phyloP scores from a whole-genome alignment of 2,888 invertebrate genomes.

The Esperia sulphurella region DNA sequence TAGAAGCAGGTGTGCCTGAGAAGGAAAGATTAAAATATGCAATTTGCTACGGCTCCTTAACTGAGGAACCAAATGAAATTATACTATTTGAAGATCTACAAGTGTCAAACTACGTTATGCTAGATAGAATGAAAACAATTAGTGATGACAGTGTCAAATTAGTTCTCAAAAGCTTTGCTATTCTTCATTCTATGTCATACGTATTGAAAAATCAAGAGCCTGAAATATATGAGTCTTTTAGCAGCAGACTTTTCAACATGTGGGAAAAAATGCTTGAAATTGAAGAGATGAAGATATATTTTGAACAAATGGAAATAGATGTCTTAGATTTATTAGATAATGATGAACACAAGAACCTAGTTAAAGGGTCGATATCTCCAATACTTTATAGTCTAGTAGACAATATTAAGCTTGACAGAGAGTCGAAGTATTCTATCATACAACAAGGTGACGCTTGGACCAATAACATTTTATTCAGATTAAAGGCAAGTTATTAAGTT shows the following conservation, averaged over 20 bases:
- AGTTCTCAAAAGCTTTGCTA: slow-evolving; percentile 30
- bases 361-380: background rate
- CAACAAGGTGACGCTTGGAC: slow-evolving; percentile 27
- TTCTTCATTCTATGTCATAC: slow-evolving; percentile 33
- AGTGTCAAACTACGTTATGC: slow-evolving; percentile 23
- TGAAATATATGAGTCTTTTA: background rate
- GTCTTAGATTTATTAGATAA: background rate
- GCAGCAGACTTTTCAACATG: background rate
- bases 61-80: slow-evolving; percentile 31
- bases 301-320: background rate
- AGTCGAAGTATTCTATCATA: slow-evolving; percentile 20
- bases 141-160: slow-evolving; percentile 20
- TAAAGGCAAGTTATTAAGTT: slow-evolving; percentile 14
- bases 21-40: slow-evolving; percentile 29
- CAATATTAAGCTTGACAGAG: slow-evolving; percentile 5
- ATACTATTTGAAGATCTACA: slow-evolving; percentile 41
- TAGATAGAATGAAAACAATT: slow-evolving; percentile 23
- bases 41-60: slow-evolving; percentile 28
- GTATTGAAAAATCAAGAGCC: slow-evolving; percentile 31
- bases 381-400: background rate
- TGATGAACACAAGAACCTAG: background rate
- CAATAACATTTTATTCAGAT: slow-evolving; percentile 23
- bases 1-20: slow-evolving; percentile 21
- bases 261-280: background rate
- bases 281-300: background rate